Percentiles rank a stretch among this genome's conserved stretches.
Conservation (phyloP, 2,113 vertebrate species). For the human region DNA sequence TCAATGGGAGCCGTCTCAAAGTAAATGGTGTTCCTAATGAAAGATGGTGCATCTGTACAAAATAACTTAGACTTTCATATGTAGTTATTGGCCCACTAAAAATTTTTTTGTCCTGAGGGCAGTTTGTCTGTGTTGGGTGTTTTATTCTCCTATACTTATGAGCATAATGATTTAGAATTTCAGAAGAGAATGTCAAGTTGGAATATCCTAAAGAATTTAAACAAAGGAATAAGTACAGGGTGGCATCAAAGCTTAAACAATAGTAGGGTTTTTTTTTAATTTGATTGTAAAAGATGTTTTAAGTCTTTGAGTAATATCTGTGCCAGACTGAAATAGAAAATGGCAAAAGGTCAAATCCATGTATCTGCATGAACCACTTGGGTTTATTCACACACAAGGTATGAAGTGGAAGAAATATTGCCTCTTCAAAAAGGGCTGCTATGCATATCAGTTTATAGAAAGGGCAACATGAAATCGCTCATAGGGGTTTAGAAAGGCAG, state of each 20-base stretch:
- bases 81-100: neutral
- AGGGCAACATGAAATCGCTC: neutral
- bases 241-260: neutral
- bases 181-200: neutral
- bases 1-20: neutral
- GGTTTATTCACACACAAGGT: neutral
- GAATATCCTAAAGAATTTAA: neutral
- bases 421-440: slow-evolving; percentile 20
- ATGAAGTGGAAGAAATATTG: neutral
- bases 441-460: slow-evolving; percentile 29
- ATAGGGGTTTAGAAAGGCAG: neutral
- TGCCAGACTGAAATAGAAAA: slow-evolving; percentile 32
- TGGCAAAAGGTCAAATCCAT: neutral
- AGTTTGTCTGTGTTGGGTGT: neutral
- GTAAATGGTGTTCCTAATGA: neutral
- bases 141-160: neutral
- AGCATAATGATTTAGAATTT: neutral
- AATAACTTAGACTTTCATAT: neutral
- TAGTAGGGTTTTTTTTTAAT: neutral
- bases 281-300: neutral
- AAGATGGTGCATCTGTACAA: neutral
- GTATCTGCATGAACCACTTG: neutral
- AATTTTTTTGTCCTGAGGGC: neutral
- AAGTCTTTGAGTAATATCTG: slow-evolving; percentile 18
- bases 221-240: neutral